Evolutionary conservation across 1,140 invertebrate genomes (phyloP).

Genomic region (Chionoecetes opilio): DNA sequence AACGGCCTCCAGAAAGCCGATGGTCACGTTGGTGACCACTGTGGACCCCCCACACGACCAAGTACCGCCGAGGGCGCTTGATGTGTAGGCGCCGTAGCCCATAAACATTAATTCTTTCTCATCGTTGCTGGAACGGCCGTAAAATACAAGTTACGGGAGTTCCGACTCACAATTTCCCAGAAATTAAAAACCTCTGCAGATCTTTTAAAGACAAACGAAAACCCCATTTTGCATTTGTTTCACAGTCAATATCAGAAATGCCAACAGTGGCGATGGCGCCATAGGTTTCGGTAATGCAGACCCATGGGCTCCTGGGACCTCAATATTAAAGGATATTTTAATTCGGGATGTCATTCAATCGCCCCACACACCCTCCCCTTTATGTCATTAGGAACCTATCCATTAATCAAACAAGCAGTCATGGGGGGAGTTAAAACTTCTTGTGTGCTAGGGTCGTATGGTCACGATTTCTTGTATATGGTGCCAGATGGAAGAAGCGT

Average conservation of each 20-base stretch:
- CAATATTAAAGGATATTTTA: slow-evolving; percentile 34
- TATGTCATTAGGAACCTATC: slow-evolving; percentile 49
- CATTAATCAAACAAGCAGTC: slow-evolving; percentile 55
- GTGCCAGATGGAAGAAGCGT: neutral
- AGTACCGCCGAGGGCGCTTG: neutral
- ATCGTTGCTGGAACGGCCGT: slow-evolving; percentile 68
- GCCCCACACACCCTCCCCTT: slow-evolving; percentile 54
- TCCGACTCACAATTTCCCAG: slow-evolving; percentile 75
- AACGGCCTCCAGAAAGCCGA: slow-evolving; percentile 50
- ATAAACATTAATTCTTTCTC: slow-evolving; percentile 50
- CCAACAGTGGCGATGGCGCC: slow-evolving; percentile 42
- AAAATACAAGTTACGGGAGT: slow-evolving; percentile 69
- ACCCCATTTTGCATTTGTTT: slow-evolving; percentile 32
- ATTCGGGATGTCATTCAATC: neutral
- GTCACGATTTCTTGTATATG: neutral
- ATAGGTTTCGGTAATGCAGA: slow-evolving; percentile 72
- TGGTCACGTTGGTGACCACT: slow-evolving; percentile 15
- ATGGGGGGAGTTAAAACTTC: neutral
- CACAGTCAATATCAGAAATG: slow-evolving; percentile 69
- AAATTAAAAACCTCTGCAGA: slow-evolving; percentile 63
- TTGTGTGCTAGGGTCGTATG: neutral
- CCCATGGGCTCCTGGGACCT: slow-evolving; percentile 70
- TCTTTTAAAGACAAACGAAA: slow-evolving; percentile 68
- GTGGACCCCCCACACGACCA: slow-evolving; percentile 77
- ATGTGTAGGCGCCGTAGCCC: slow-evolving; percentile 80